Evolutionary conservation across 2,113 vertebrate genomes (phyloP), one percentile per base, ranked within the genome.

Genomic region (Peromyscus californicus): DNA sequence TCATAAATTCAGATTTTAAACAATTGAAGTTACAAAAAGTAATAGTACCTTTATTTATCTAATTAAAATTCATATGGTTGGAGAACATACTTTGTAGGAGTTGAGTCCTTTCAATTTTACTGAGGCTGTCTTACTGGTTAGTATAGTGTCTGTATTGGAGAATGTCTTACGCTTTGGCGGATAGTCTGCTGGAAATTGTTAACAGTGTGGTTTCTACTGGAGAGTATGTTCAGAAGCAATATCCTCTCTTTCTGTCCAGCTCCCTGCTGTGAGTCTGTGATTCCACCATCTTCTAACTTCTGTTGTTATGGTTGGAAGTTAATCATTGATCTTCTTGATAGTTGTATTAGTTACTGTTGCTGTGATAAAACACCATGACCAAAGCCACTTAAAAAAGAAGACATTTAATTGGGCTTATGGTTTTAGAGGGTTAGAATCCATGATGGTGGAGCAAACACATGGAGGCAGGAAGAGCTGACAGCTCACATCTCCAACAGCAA

Each of bases 251-350:
- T 86, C 24, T 45, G 65, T 63, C 22, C 72, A 69, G 13, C 74
- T 74, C 2, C 80, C n/a, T 10, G 83, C 16, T 92, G 85, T 86
- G 76, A 80, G 31, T 85, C 31, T 92, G 75, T 87, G 72, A 85
- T 84, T 84, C n/a, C 13, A 63, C 79, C 33, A 36, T 91, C 7
- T 84, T 90, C 48, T 89, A 12, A 24, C 69, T 45, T 86, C 48
- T 90, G 0, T 90, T 95, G 39, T 91, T 92, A 85, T 89, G 42
- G 59, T 67, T 91, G 59, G 94, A 91, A 78, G 57, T 82, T 65
- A 59, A 4, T 65, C 72, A n/a, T 79, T 89, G 82, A 87, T 89
- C 16, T 2, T 86, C 17, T 54, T 93, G 12, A 89, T 97, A 48
- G 36, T 84, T 94, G 36, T 31, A n/a, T 96, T 82, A n/a, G 54